Conservation (phyloP, 2,888 invertebrate genomes). For the Venustoraphidia nigricollis region DNA sequence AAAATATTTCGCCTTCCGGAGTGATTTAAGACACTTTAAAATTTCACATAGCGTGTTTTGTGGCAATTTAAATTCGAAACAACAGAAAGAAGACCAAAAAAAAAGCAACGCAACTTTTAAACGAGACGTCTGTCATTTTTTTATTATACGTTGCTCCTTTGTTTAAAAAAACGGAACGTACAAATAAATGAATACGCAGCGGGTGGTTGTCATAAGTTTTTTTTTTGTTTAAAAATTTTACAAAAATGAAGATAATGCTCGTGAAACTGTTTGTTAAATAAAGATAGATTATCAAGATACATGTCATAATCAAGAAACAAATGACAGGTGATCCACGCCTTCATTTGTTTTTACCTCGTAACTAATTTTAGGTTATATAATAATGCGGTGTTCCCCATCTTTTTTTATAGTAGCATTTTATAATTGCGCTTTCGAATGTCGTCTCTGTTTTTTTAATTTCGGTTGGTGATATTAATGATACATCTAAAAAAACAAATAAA, state of each 20-base stretch:
- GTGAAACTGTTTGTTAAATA: too few species aligned
- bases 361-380: not conserved
- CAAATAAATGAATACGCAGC: too few species aligned
- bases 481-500: too few species aligned
- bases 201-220: too few species aligned
- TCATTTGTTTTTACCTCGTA: not conserved
- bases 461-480: too few species aligned
- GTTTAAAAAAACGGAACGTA: too few species aligned
- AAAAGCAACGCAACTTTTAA: not conserved
- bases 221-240: too few species aligned
- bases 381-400: not conserved
- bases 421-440: too few species aligned
- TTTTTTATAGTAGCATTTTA: too few species aligned
- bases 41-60: not conserved
- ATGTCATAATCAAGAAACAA: not conserved
- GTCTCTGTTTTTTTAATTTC: too few species aligned
- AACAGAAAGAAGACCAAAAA: not conserved
- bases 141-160: too few species aligned
- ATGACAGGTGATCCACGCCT: not conserved
- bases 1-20: not conserved
- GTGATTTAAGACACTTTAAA: not conserved
- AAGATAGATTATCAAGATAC: not conserved
- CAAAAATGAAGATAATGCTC: not conserved
- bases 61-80: not conserved
- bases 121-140: too few species aligned